These are phyloP conservation scores for Odontocerum albicorne DNA, from an alignment of 2,888 invertebrate species.

Conservation along the genomic window DNA sequence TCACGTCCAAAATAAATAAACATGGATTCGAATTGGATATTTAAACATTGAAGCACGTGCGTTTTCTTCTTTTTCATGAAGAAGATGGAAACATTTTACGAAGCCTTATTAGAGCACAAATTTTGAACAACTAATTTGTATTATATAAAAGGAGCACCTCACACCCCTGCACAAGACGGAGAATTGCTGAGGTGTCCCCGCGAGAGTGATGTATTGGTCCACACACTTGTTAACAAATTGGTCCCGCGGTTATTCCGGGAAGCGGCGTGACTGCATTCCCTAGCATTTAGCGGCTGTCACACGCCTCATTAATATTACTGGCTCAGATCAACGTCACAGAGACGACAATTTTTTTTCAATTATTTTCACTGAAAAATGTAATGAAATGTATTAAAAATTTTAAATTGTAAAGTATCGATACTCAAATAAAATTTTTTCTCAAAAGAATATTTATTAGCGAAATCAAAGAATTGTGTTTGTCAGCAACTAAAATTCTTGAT, in stretches of 20 bases:
- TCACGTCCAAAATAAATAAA: too few relatives aligned
- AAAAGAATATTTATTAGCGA: neutral
- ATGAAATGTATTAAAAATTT: neutral
- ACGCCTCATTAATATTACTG: slow-evolving; percentile 33
- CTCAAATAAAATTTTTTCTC: neutral
- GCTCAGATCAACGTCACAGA: slow-evolving; percentile 19
- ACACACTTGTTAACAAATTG: slow-evolving; percentile 57
- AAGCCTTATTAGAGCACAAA: too few relatives aligned
- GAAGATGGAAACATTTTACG: too few relatives aligned
- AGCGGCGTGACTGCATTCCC: slow-evolving; percentile 44
- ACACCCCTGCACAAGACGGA: too few relatives aligned
- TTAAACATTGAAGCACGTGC: too few relatives aligned
- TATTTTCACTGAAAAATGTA: neutral
- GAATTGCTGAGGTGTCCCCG: slow-evolving; percentile 21
- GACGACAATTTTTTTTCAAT: neutral
- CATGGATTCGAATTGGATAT: too few relatives aligned
- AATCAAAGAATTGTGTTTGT: too few relatives aligned
- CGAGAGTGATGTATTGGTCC: slow-evolving; percentile 49
- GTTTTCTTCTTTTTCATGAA: too few relatives aligned
- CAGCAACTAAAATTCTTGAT: too few relatives aligned
- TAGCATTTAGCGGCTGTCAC: slow-evolving; percentile 38
- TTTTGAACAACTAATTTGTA: too few relatives aligned
- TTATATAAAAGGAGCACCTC: too few relatives aligned
- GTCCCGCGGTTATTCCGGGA: slow-evolving; percentile 41
- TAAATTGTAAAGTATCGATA: neutral